Conservation (phyloP, 2,113 vertebrate species). For the Jaculus jaculus region DNA sequence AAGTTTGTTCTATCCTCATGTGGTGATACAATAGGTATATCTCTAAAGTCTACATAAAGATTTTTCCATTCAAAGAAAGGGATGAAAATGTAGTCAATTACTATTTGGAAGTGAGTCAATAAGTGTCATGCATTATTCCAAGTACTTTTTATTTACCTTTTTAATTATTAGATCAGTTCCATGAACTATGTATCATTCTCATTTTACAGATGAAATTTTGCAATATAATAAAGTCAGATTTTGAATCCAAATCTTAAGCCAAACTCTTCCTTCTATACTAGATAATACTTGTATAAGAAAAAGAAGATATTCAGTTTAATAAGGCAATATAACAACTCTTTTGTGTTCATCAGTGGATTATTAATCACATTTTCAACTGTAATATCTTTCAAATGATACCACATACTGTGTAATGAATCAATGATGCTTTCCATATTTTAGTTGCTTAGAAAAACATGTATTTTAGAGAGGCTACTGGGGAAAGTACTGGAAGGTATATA, state of each 20-base stretch:
- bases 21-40: neutral
- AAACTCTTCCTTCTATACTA: neutral
- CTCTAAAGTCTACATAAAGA: constrained; percentile 42
- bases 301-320: neutral
- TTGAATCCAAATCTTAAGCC: neutral
- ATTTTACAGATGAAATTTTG: constrained; percentile 44
- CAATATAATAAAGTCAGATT: neutral
- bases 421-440: neutral
- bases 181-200: neutral
- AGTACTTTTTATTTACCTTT: neutral
- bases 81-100: constrained; percentile 42
- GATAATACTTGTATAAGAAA: neutral
- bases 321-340: neutral
- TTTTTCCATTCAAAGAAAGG: constrained; percentile 26
- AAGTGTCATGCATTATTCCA: neutral
- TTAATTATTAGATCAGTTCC: neutral
- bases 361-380: neutral
- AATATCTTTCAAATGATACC: neutral
- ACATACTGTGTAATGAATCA: neutral
- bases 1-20: constrained; percentile 45
- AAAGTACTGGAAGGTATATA: neutral
- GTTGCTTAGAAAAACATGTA: neutral
- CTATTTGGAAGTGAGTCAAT: neutral
- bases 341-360: neutral
- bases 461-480: neutral